Base-by-base conservation (phyloP, 1,140 invertebrate genomes). In the Tetragnatha versicolor region DNA sequence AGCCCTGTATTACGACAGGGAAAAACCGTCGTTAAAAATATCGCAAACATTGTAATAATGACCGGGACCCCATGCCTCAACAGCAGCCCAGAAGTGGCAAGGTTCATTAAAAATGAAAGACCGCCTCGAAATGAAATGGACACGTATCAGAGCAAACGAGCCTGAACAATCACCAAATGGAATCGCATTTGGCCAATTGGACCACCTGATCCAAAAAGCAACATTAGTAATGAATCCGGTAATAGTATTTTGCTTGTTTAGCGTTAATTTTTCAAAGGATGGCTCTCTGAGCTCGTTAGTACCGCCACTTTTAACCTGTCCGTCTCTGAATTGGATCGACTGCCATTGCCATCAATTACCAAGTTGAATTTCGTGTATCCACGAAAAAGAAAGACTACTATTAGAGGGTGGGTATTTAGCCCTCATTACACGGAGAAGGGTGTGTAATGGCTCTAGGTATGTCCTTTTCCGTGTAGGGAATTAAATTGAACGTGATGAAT, bases 141-240 rank as follows among this genome's bases (percentile, higher is more conserved):
- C 63, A 66, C 63, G 63, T 66, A 45, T 66, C 39, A 45, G 3
- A 4, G n/a, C 25, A 66, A 66, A 66, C 63, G 63, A 66, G 63
- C 25, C 25, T 17, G 63, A 66, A 66, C 63, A 47, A 66, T 66
- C 27, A 12, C 63, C 49, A 47, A 66, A 66, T 66, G 63, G 63
- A 66, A 66, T 66, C 42, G 31, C 63, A 66, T 49, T 66, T 66
- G 63, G 63, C 39, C 63, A 66, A 66, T 66, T 66, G 63, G 63
- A 47, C 14, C 63, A 66, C 63, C 63, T 66, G 63, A 66, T 66
- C 63, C 63, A 66, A 49, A 53, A 51, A 42, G 22, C 33, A 63
- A 29, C 27, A 66, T 31, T 25, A 31, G 17, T n/a, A 53, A 39
- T 3, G 42, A 47, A 31, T 31, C 12, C 22, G n/a, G 25, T 31